These are phyloP conservation scores for Eurystomus gularis DNA, from an alignment of 2,113 vertebrate genomes.

Conservation along the genomic window DNA sequence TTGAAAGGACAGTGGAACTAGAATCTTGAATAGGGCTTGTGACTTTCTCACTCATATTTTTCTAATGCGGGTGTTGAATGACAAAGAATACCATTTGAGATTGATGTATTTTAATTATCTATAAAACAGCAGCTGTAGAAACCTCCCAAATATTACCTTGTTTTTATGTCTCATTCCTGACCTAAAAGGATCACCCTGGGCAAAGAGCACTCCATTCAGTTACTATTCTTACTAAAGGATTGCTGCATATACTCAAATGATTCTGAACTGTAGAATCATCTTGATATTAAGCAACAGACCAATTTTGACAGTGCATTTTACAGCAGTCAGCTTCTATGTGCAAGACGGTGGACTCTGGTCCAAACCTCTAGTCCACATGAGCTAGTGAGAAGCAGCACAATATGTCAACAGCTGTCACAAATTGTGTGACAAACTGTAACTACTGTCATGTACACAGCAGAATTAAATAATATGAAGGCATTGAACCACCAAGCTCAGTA, in stretches of 20 bases:
- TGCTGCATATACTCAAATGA: neutral
- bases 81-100: neutral
- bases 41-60: slow-evolving; percentile 27
- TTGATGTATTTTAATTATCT: slow-evolving; percentile 2
- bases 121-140: slow-evolving; percentile 5
- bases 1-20: neutral
- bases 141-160: neutral
- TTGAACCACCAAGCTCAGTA: neutral
- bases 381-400: neutral
- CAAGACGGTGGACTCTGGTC: neutral
- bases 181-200: neutral
- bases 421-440: neutral
- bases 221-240: neutral
- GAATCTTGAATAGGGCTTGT: neutral
- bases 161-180: neutral
- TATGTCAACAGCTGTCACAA: neutral
- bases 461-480: neutral
- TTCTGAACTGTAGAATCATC: neutral
- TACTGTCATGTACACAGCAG: neutral
- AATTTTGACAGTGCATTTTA: neutral
- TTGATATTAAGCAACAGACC: neutral
- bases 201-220: neutral
- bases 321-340: neutral
- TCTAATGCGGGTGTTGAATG: neutral
- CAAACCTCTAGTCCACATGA: neutral